phyloP scores from a whole-genome alignment of 2,797 vertebrate genomes.

The Gymnocypris eckloni region DNA sequence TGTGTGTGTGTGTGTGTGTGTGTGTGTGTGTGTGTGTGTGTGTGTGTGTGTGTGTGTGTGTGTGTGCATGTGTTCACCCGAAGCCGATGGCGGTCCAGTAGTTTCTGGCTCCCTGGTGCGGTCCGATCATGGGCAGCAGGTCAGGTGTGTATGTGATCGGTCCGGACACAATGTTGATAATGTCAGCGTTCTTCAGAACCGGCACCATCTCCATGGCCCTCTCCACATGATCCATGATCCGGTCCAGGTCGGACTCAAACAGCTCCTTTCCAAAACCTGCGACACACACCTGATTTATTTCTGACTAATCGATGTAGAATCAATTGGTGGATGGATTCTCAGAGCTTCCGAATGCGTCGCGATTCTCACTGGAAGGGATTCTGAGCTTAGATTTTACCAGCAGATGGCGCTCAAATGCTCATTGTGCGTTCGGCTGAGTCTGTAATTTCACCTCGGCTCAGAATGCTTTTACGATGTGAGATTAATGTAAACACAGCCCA shows the following conservation, averaged over 20 bases:
- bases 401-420: no score
- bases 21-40: no score
- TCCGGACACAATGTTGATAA: slow-evolving; percentile 91
- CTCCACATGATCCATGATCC: slow-evolving; percentile 93
- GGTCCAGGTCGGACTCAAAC: slow-evolving; percentile 97
- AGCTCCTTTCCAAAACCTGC: slow-evolving; percentile 97
- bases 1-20: no score
- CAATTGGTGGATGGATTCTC: no score
- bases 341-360: no score
- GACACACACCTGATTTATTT: background rate
- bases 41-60: no score
- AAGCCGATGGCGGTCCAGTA: slow-evolving; percentile 97
- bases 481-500: no score
- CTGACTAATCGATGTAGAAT: background rate
- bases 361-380: no score
- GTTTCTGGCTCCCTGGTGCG: slow-evolving; percentile 88
- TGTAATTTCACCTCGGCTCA: no score
- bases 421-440: no score
- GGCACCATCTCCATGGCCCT: slow-evolving; percentile 97
- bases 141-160: slow-evolving; percentile 98
- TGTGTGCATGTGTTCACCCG: slow-evolving; percentile 76
- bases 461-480: no score
- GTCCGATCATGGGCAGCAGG: slow-evolving; percentile 95
- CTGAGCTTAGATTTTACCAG: no score
- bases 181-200: slow-evolving; percentile 89